These are phyloP conservation scores for Todus mexicanus DNA, from an alignment of 2,797 vertebrate genomes.

Conservation along the genomic window DNA sequence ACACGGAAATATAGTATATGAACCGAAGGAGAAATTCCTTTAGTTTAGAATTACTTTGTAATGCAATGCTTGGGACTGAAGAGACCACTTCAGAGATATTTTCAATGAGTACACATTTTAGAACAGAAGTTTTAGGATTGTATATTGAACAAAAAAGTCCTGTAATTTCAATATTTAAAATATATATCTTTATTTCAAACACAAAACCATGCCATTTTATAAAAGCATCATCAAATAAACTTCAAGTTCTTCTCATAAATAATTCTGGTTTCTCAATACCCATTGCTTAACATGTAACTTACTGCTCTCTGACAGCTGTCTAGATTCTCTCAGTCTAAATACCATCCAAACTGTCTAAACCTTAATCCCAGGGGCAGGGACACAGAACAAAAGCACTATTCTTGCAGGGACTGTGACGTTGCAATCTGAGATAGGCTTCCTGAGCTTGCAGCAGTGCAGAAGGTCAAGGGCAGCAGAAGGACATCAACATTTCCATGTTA, in stretches of 20 bases:
- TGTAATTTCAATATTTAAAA: neutral
- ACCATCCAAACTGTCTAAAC: neutral
- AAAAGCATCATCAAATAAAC: neutral
- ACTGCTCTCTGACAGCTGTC: neutral
- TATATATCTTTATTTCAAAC: neutral
- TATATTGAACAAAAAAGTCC: neutral
- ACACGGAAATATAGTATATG: neutral
- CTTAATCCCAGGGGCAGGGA: neutral
- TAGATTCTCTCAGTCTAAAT: neutral
- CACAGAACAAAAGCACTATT: neutral
- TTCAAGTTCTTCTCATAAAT: neutral
- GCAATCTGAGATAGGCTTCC: neutral
- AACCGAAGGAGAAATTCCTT: neutral
- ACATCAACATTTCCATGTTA: neutral
- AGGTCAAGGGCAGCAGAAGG: neutral
- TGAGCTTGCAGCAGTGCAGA: neutral
- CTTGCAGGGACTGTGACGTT: neutral
- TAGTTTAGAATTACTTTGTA: neutral
- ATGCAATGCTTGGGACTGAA: neutral
- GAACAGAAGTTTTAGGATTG: neutral
- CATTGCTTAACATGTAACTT: neutral
- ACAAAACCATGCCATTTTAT: neutral
- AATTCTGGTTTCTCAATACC: neutral
- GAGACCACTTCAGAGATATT: neutral
- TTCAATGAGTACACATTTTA: neutral